phyloP scores from a whole-genome alignment of 2,888 invertebrate genomes.

The Thera britannica region DNA sequence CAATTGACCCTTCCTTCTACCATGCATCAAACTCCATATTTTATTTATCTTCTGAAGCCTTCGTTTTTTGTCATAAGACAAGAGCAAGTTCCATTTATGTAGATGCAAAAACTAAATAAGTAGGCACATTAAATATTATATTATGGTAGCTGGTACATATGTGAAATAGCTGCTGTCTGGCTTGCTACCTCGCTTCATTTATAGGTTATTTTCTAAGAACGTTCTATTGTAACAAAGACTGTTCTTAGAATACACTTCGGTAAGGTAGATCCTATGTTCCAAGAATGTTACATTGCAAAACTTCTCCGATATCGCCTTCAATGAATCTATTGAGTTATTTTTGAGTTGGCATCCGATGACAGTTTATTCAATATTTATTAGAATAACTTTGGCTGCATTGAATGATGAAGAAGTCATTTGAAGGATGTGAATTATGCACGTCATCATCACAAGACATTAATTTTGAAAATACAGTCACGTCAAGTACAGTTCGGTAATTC shows the following conservation, averaged over 20 bases:
- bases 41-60: not conserved
- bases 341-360: slow-evolving; percentile 16
- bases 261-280: slow-evolving; percentile 8
- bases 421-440: not conserved
- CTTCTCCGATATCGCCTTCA: slow-evolving; percentile 13
- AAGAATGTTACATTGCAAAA: slow-evolving; percentile 25
- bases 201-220: slow-evolving; percentile 27
- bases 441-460: not conserved
- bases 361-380: slow-evolving; percentile 15
- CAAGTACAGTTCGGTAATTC: not conserved
- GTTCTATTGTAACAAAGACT: slow-evolving; percentile 27
- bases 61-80: not conserved
- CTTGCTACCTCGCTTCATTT: slow-evolving; percentile 10
- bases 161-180: not conserved
- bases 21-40: not conserved
- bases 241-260: slow-evolving; percentile 23
- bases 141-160: not conserved
- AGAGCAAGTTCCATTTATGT: no score
- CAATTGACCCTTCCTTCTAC: not conserved
- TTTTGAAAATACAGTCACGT: not conserved
- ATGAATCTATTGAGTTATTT: slow-evolving; percentile 21
- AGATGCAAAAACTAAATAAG: no score
- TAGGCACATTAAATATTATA: no score
- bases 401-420: not conserved
- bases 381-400: not conserved